Evolutionary conservation across 2,797 vertebrate genomes (phyloP), one percentile per base, ranked within the genome.

Genomic region (Myotis vivesi): DNA sequence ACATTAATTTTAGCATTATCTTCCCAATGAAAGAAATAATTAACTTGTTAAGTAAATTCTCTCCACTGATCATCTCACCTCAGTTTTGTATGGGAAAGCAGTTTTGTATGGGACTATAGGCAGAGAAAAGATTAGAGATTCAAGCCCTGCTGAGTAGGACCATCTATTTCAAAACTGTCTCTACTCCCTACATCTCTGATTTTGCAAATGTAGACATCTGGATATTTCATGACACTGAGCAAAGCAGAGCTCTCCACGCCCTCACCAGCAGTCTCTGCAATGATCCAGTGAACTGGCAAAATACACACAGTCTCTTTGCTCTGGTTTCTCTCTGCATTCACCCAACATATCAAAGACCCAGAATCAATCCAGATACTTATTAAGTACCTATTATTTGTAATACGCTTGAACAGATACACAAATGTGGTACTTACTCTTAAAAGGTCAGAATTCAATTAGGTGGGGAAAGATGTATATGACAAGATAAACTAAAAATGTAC

Each of bases 401-500:
- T 25, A 51, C 23, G 79, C 49, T 76, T 62, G 28, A 88, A 81
- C 17, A 87, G 71, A 89, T 72, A 64, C 3, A 69, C 51, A 36
- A 89, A 92, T 77, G 59, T 22, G 23, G 55, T 8, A 4, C 19
- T 44, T 77, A 91, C 57, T 85, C 49, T 89, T 92, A 72, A 91
- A 92, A 82, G 49, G 25, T 77, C 22, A 87, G 53, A 88, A 92
- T 93, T 85, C 51, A 93, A 36, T 81, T 94, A 91, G 71, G 80
- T 69, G 25, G 38, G 51, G 38, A 91, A 95, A 93, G 55, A 79
- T n/a, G 8, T 73, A 91, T 30, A 84, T 59, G 41, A 84, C 88
- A 94, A 94, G 49, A 72, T 93, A 91, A 91, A 87, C n/a, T 87
- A 85, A 87, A 95, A 94, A 79, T 77, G 46, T 41, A 83, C 46